These are phyloP conservation scores for Athene cunicularia DNA, from an alignment of 2,113 vertebrate species.

Conservation along the genomic window DNA sequence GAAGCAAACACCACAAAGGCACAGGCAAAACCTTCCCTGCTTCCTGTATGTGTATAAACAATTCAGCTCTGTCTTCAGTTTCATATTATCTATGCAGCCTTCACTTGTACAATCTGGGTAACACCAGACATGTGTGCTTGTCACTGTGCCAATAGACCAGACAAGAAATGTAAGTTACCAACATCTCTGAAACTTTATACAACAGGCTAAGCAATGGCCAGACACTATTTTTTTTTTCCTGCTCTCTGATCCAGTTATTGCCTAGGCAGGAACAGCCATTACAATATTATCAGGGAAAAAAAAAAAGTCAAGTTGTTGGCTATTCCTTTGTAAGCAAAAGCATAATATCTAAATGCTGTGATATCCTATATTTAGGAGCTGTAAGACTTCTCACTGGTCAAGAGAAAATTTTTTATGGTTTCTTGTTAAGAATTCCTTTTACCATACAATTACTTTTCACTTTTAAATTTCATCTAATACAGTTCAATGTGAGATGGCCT, in stretches of 20 bases:
- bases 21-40: neutral
- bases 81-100: neutral
- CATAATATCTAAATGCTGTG: neutral
- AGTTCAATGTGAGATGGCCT: neutral
- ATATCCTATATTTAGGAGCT: neutral
- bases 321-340: neutral
- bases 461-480: neutral
- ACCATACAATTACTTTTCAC: neutral
- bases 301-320: neutral
- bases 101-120: neutral
- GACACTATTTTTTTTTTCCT: neutral
- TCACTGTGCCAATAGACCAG: neutral
- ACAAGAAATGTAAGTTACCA: slow-evolving; percentile 8
- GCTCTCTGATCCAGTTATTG: neutral
- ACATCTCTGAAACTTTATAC: neutral
- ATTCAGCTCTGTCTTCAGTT: slow-evolving; percentile 6
- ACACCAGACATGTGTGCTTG: neutral
- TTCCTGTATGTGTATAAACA: slow-evolving; percentile 29
- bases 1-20: slow-evolving; percentile 1
- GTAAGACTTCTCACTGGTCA: neutral
- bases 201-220: neutral
- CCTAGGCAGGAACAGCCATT: neutral
- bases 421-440: neutral
- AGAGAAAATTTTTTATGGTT: neutral
- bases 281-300: neutral